These are phyloP conservation scores for Uropsilus gracilis DNA, from an alignment of 2,113 vertebrate genomes.

Conservation along the genomic window DNA sequence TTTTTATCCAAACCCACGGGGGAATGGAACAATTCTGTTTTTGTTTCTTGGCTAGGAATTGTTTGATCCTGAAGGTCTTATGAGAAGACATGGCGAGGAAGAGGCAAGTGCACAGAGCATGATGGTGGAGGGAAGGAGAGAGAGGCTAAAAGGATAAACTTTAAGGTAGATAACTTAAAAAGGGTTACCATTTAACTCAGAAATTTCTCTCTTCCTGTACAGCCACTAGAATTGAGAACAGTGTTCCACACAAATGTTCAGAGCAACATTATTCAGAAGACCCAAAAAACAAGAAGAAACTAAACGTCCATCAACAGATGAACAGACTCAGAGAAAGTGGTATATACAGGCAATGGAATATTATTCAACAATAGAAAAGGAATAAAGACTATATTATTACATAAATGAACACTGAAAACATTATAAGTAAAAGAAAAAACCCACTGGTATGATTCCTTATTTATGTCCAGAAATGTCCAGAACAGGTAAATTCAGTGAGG, in stretches of 20 bases:
- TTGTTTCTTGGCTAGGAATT: too few species aligned
- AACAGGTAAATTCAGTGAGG: neutral
- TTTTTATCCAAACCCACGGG: too few species aligned
- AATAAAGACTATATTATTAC: neutral
- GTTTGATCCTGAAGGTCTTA: too few species aligned
- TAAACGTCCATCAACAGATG: neutral
- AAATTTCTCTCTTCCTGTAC: neutral
- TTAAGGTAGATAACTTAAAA: too few species aligned
- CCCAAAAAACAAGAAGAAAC: neutral
- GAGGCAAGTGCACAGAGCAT: too few species aligned
- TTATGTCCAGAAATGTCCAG: neutral
- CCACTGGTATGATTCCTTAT: neutral
- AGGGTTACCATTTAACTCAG: neutral
- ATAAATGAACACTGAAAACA: neutral
- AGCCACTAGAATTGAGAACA: neutral
- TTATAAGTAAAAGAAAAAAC: neutral
- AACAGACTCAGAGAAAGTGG: neutral
- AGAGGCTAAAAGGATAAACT: neutral
- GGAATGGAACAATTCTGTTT: too few species aligned
- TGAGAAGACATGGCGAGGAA: too few species aligned
- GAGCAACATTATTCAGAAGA: neutral
- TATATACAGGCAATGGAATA: neutral
- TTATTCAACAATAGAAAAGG: neutral
- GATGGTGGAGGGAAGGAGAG: too few species aligned
- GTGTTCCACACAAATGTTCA: neutral